Evolutionary conservation across 2,888 invertebrate genomes (phyloP), one percentile per base, ranked within the genome.

Genomic region (Campaea margaritaria): DNA sequence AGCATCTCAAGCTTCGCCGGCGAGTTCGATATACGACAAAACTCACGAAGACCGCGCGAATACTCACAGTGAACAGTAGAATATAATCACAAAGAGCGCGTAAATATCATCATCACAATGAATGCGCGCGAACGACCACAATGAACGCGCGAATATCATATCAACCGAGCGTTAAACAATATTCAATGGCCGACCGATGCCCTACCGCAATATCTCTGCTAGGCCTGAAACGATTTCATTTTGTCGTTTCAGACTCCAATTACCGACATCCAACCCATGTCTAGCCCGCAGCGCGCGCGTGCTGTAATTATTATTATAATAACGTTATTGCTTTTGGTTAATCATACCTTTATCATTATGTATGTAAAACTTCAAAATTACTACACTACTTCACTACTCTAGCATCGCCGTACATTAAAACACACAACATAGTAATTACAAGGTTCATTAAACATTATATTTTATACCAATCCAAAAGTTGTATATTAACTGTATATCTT

Each of bases 321-420:
- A 83, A 83, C 76, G 78, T 91, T 91, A 91, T 91, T 91, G 91
- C 91, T 91, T 90, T 91, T 84, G 87, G 86, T 89, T 89, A 91
- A 81, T 89, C 82, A 85, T 83, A 79, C 78, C 79, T 82, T 64
- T 65, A 69, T 62, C 57, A 67, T 69, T 64, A 76, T 85, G 83
- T 82, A 89, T 90, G 89, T 92, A 92, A 92, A 91, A 89, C 85
- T 89, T 92, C 91, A 90, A 91, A 91, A 91, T 90, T 49, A 80
- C 91, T 91, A 91, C 89, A 76, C 90, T 90, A 91, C 88, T 67
- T 65, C 75, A 81, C 91, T 91, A 91, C 89, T 83, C 91, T 91
- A 91, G 90, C 91, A 86, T 88, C 82, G 89, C 88, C 87, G 87
- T 89, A 90, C 87, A 83, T 86, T 81, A 85, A 85, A 88, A 90